Evolutionary conservation across 2,797 vertebrate genomes (phyloP), one percentile per base, ranked within the genome.

Genomic region (Pseudopleuronectes americanus): DNA sequence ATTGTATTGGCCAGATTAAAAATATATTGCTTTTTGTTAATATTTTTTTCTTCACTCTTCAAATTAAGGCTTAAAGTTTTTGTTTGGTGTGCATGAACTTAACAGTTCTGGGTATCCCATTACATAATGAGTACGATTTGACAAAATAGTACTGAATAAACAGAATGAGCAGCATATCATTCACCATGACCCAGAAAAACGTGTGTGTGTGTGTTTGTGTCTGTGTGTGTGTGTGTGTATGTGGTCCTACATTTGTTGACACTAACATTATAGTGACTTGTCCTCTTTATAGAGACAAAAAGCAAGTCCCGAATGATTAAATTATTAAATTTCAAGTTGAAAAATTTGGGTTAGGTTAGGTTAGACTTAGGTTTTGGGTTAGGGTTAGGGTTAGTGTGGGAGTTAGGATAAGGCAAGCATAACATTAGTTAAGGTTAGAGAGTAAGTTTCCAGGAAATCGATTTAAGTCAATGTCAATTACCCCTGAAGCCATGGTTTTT

Each of bases 151-250:
- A 52, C 43, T 47, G 48, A 67, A 56, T 24, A 48, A 74, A 57
- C 66, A 70, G 38, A 48, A 76, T 12, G 33, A 10, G 16, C 41
- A 43, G 41, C 4, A 1, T 1, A 17, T 62, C 57, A 61, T 79
- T 74, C 38, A 26, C 26, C 26, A 26, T 83, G 70, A 88, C 73
- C 77, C 61, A 69, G 68, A 80, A 74, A 81, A 24, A n/a, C 6
- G 26, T 26, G 26, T 1, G 26, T 6, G 26, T 26, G 26, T 26
- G 26, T 26, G 12, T 41, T 2, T 45, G 41, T 45, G 41, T 45
- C 14, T 45, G 16, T 17, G 14, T 17, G 41, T 45, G 13, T 45
- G 21, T 4, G 8, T 33, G 43, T 12, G 47, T 10, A 19, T 36
- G 17, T 3, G 21, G 45, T 47, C 17, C 16, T n/a, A 19, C 21